Evolutionary conservation across 2,797 vertebrate genomes (phyloP).

Genomic region (Hapalemur alaotrensis): DNA sequence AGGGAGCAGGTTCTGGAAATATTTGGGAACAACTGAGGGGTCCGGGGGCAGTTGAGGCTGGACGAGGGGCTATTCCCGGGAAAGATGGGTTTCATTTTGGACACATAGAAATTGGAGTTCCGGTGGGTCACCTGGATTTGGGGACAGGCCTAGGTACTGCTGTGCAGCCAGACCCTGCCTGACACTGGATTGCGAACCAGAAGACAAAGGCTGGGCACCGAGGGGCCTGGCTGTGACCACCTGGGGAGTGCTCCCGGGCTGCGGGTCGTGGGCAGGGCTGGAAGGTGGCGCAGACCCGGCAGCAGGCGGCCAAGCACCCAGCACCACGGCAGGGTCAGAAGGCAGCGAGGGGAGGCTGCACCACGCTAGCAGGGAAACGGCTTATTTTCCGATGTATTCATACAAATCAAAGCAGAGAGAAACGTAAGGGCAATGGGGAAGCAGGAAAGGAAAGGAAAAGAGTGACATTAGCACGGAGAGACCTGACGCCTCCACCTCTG

Average conservation of each 20-base stretch:
- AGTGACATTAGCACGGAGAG: fast-evolving
- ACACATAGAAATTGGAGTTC: background rate
- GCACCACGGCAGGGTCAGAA: fast-evolving
- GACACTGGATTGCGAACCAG: background rate
- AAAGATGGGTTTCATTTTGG: background rate
- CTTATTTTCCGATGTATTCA: background rate
- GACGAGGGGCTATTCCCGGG: background rate
- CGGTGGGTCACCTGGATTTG: fast-evolving
- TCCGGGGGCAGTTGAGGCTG: background rate
- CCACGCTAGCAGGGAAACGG: fast-evolving
- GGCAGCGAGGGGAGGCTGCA: background rate
- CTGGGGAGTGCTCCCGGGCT: fast-evolving
- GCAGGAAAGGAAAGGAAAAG: background rate
- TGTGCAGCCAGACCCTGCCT: background rate
- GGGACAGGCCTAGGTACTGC: background rate
- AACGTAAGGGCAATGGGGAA: too few relatives aligned
- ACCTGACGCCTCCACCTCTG: fast-evolving
- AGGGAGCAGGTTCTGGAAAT: background rate
- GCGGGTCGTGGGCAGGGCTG: fast-evolving
- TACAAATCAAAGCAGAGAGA: background rate
- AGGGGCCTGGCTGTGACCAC: background rate
- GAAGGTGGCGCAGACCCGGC: too few relatives aligned
- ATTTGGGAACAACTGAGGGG: background rate
- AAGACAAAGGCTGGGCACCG: background rate
- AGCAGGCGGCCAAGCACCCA: background rate